These are phyloP conservation scores for Schizopygopsis pylzovi DNA, from an alignment of 2,797 vertebrate genomes.

Conservation along the genomic window DNA sequence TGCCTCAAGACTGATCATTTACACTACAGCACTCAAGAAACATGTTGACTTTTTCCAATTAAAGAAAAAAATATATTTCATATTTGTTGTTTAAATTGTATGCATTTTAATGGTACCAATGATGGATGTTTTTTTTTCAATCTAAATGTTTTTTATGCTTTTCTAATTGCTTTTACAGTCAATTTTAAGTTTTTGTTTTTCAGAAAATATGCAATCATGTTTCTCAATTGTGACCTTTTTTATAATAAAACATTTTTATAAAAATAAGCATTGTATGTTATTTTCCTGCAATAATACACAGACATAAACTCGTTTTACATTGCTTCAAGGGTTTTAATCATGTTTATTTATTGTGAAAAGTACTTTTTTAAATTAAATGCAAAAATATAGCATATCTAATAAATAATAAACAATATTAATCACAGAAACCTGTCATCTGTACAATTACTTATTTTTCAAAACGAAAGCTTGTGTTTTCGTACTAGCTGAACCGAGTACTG, in stretches of 20 bases:
- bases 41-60: not conserved
- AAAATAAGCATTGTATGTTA: not conserved
- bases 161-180: not conserved
- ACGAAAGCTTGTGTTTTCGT: not conserved
- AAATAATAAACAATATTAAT: not conserved
- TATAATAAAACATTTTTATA: not conserved
- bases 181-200: not conserved
- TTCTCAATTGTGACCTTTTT: not conserved
- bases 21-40: constrained; percentile 28
- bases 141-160: not conserved
- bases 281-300: constrained; percentile 6
- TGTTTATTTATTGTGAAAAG: no score
- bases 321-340: no score
- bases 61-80: no score
- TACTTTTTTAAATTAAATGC: not conserved
- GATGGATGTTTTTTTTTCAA: not conserved
- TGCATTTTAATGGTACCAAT: not conserved
- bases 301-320: not conserved
- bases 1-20: not conserved
- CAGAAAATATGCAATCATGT: not conserved
- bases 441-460: not conserved
- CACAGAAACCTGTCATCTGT: no score
- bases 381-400: not conserved
- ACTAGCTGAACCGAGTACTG: not conserved
- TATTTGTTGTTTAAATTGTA: not conserved